Evolutionary conservation across 2,113 vertebrate genomes (phyloP), one percentile per base, ranked within the genome.

Genomic region (Myotis davidii): DNA sequence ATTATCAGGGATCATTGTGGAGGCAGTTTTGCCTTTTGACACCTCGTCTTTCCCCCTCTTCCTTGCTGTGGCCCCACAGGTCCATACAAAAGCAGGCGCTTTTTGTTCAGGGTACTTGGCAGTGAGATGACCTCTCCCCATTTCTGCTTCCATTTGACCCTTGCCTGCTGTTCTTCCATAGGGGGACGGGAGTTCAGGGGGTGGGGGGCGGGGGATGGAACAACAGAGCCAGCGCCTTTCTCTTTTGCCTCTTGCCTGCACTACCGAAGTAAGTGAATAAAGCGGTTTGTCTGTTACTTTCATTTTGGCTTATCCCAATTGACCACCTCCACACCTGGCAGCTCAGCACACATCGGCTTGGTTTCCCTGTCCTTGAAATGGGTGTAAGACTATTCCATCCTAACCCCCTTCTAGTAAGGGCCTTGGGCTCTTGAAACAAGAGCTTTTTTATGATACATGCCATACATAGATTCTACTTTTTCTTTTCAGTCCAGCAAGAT

Each of bases 401-500:
- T n/a, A 59, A 69, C 13, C 10, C 5, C 70, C 27, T 76, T 83
- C 25, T 76, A 9, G 70, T 67, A 84, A 45, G 27, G 50, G 3
- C 37, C 79, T 18, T 37, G 50, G 50, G 65, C 59, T 92, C 77
- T 59, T 92, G 52, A 96, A 88, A 82, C 56, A 79, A 84, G 39
- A 74, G 4, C 17, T 72, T 78, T 89, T 89, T 91, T 81, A 45
- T 90, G 67, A 61, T 6, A n/a, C 7, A 81, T 70, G 9, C 27
- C 61, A 64, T 32, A 16, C 4, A 64, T 48, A 65, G 73, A 91
- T 73, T 93, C 45, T 88, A 37, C 10, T 54, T 82, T 93, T 93
- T 77, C 32, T 69, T 86, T 91, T 61, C 32, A 64, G n/a, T 88
- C 42, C 88, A 85, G 61, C 34, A 88, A 81, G 65, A 96, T 96